Base-by-base conservation (phyloP, 2,113 vertebrate species). In the Corythaixoides concolor region DNA sequence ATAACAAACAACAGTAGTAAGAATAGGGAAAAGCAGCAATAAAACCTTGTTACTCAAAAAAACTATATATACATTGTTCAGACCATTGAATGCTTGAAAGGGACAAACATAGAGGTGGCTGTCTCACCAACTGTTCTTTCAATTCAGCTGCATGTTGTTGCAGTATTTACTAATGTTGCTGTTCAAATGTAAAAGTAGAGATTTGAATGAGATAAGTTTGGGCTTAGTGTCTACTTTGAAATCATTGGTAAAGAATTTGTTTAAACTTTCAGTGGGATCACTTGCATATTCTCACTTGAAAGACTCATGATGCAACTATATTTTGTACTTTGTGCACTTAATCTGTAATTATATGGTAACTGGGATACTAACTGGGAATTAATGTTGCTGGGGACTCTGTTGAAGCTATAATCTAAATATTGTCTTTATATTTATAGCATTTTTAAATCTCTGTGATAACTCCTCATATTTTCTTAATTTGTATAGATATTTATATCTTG, bases 271-370 rank as follows among this genome's bases (percentile, higher is more conserved):
- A 43, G 9, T 35, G 49, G 73, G 8, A 85, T 92, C 79, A 62
- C 30, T 66, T 55, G 24, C 33, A 69, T 14, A 20, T 69, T 68
- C 41, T 47, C 53, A 56, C 74, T 95, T 82, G 62, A 79, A 85
- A 81, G 64, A 52, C 39, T 94, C 19, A 73, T 91, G 94, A 94
- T 66, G 35, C 89, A 96, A 96, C 66, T 82, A 0, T 89, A 89
- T 88, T 95, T 95, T 78, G 64, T 67, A 89, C 73, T 55, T 90
- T 52, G 84, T 78, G 47, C 89, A 68, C 76, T 87, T 94, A 60
- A 92, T 92, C 76, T 91, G 91, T 96, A 95, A 96, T 96, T 95
- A 95, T 85, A 85, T 94, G 74, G 89, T 94, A 97, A 96, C 70
- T 93, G 77, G 89, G 91, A 94, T 97, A 93, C 62, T 62, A 93